A percentile compares a stretch with the other conserved stretches of the same genome.
These are phyloP conservation scores for Apamea epomidion DNA, from an alignment of 2,888 invertebrate species.

Conservation along the genomic window DNA sequence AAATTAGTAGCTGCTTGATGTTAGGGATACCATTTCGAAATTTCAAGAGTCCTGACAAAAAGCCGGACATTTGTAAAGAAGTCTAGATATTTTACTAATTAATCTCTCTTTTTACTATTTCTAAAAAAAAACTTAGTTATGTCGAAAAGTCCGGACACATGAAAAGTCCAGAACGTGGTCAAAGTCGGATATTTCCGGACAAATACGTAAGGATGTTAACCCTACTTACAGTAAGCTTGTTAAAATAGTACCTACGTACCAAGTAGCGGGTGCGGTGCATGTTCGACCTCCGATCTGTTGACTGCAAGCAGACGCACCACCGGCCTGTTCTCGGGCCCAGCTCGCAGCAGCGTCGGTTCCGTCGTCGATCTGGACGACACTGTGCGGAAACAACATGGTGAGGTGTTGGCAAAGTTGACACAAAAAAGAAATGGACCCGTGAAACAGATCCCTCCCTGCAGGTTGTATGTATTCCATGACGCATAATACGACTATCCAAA, in stretches of 20 bases:
- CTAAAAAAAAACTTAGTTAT: not conserved
- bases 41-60: no score
- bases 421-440: not conserved
- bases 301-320: conserved; percentile 84
- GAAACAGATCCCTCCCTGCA: not conserved
- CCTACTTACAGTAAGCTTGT: not conserved
- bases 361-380: conserved; percentile 82
- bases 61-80: no score
- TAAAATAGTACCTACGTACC: conserved; percentile 67
- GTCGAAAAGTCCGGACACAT: not conserved
- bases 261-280: conserved; percentile 78
- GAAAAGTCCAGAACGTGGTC: not conserved
- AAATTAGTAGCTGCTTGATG: not conserved
- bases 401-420: not conserved
- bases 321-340: conserved; percentile 72
- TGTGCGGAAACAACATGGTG: conserved; percentile 53
- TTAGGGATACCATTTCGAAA: no score
- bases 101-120: no score
- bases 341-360: conserved; percentile 69
- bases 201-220: not conserved
- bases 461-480: not conserved
- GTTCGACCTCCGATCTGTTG: conserved; percentile 79
- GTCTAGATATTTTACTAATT: no score
- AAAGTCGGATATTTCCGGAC: not conserved
- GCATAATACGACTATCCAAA: not conserved